Base-by-base conservation (phyloP, 2,888 invertebrate genomes). In the Lasioglossum villosulum region DNA sequence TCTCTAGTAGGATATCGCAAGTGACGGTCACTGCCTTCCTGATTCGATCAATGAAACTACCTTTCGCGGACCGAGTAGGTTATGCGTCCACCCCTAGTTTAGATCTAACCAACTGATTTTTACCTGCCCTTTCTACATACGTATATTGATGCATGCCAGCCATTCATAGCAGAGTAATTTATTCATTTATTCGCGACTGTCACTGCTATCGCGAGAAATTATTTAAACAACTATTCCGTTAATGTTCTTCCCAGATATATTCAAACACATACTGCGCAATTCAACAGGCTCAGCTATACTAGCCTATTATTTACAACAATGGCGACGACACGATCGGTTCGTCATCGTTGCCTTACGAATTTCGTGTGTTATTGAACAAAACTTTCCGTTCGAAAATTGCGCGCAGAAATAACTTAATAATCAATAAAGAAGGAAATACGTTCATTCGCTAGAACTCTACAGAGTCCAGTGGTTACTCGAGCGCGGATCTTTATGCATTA, bases 1-100 rank as follows among this genome's bases (percentile, higher is more conserved):
- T 88, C 91, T 87, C 87, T 90, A 73, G 10, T 34, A 42, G 71
- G 75, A 78, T 86, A 90, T 83, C 86, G 82, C 80, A 73, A 85
- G 79, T 79, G 89, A 85, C 86, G 89, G 86, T 83, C 88, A 84
- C 87, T 88, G 90, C 90, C 84, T 89, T 82, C 81, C 84, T 87
- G 87, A 88, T 89, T 90, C 89, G 91, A 91, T 91, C 91, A 91
- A 91, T 91, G 90, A 91, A 91, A 70, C 86, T 82, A 88, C 90
- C 88, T 90, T 88, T 87, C 91, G 87, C 86, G 83, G 83, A 84
- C 37, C 74, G 77, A 80, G 79, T 74, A 77, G 81, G 80, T 78
- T 79, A 82, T 75, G 72, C 70, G 75, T 82, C 81, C 90, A 86
- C 82, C 86, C 79, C 86, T 81, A 70, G 63, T 48, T 78, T 52